Evolutionary conservation across 1,140 invertebrate species (phyloP).

Genomic region (Macrobrachium rosenbergii): DNA sequence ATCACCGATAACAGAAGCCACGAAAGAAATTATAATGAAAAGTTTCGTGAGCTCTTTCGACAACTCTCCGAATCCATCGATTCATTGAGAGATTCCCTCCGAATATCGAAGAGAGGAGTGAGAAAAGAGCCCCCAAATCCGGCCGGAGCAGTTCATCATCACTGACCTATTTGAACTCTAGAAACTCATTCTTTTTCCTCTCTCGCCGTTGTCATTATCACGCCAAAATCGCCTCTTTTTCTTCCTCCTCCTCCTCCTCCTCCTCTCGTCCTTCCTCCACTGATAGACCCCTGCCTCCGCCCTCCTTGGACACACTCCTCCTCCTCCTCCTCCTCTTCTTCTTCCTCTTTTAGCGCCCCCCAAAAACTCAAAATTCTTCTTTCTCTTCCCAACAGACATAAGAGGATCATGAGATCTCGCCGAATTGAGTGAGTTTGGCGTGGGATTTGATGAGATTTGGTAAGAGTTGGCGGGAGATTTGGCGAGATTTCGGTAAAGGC

Average conservation of each 20-base stretch:
- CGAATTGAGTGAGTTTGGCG: constrained; percentile 19
- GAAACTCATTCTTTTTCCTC: constrained; percentile 10
- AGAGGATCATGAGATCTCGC: constrained; percentile 13
- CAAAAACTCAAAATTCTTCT: neutral
- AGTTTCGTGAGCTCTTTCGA: too few relatives aligned
- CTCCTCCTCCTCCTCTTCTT: neutral
- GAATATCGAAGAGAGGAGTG: too few relatives aligned
- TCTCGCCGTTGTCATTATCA: neutral
- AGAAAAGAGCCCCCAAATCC: too few relatives aligned
- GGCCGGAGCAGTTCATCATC: too few relatives aligned
- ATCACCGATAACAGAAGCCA: too few relatives aligned
- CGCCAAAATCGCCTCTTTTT: neutral
- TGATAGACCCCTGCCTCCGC: neutral
- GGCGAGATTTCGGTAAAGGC: neutral
- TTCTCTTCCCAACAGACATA: neutral
- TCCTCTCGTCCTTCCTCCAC: neutral
- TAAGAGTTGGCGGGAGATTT: neutral
- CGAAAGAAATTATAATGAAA: too few relatives aligned
- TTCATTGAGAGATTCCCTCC: too few relatives aligned
- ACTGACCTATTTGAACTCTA: too few relatives aligned
- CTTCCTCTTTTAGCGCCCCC: too few relatives aligned
- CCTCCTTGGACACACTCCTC: neutral
- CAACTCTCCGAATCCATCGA: too few relatives aligned
- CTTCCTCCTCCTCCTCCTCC: neutral
- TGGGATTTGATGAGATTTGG: neutral